A percentile compares a stretch with the other conserved stretches of the same genome.
phyloP scores from a whole-genome alignment of 2,797 vertebrate species.

The Rhynchonycteris naso region DNA sequence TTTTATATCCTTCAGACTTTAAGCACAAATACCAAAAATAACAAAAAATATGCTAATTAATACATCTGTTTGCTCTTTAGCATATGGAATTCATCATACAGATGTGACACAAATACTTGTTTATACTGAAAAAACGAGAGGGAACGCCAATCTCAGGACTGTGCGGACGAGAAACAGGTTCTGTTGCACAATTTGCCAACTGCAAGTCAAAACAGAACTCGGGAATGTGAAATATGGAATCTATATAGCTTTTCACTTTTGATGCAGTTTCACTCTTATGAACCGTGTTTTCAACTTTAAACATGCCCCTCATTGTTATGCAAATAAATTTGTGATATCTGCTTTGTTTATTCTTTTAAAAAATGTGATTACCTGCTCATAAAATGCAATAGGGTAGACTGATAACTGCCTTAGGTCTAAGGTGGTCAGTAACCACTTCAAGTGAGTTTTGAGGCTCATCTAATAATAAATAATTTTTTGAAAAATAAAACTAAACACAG shows the following conservation, averaged over 20 bases:
- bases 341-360: neutral
- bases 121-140: neutral
- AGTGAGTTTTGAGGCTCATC: neutral
- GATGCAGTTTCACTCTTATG: neutral
- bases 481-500: neutral
- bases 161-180: neutral
- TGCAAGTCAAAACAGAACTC: neutral
- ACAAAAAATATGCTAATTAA: neutral
- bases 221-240: neutral
- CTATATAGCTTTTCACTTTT: neutral
- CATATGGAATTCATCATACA: neutral
- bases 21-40: neutral
- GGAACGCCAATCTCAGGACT: too few species aligned
- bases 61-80: neutral
- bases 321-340: neutral
- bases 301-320: neutral
- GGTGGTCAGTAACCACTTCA: neutral
- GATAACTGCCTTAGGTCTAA: neutral
- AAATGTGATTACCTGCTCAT: neutral
- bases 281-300: neutral
- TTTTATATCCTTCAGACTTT: neutral
- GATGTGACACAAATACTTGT: neutral
- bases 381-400: neutral
- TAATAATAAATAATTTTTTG: neutral
- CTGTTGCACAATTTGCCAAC: neutral